Percentiles rank a stretch among this genome's conserved stretches.
Conservation (phyloP, 1,140 invertebrate species). For the Anoplophora glabripennis region DNA sequence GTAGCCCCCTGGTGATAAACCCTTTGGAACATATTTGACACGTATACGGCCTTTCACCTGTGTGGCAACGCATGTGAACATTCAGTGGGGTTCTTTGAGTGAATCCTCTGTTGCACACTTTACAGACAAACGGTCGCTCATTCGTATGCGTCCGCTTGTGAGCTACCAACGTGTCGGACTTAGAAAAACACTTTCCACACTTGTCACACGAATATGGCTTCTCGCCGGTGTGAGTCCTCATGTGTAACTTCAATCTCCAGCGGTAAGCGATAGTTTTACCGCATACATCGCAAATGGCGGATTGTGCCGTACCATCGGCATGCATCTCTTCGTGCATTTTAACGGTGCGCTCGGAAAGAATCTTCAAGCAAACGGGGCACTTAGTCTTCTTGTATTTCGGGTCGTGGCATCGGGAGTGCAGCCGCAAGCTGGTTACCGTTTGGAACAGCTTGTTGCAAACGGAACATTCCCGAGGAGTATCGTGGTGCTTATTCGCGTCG, state of each 20-base stretch:
- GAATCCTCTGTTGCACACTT: conserved; percentile 37
- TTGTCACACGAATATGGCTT: conserved; percentile 62
- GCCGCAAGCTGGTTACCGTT: conserved; percentile 6
- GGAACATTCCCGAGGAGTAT: background rate
- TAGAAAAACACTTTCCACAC: conserved; percentile 47
- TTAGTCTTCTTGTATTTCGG: background rate
- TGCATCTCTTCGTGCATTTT: background rate
- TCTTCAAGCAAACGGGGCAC: too few relatives aligned
- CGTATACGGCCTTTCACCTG: conserved; percentile 30
- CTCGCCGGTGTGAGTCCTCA: conserved; percentile 72
- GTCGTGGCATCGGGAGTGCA: conserved; percentile 13
- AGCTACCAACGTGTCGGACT: conserved; percentile 27
- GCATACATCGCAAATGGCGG: conserved; percentile 62
- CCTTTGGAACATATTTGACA: conserved; percentile 46
- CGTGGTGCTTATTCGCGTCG: background rate
- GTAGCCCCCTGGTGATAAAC: conserved; percentile 24
- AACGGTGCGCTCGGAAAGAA: background rate
- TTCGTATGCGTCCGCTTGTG: conserved; percentile 43
- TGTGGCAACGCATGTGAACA: conserved; percentile 35
- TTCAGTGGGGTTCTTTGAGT: conserved; percentile 34
- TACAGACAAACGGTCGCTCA: conserved; percentile 52
- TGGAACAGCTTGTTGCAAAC: conserved; percentile 30
- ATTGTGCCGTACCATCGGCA: background rate
- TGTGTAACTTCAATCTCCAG: conserved; percentile 42
- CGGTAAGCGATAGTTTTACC: conserved; percentile 67